Base-by-base conservation (phyloP, 2,888 invertebrate genomes). In the Diogma glabrata region DNA sequence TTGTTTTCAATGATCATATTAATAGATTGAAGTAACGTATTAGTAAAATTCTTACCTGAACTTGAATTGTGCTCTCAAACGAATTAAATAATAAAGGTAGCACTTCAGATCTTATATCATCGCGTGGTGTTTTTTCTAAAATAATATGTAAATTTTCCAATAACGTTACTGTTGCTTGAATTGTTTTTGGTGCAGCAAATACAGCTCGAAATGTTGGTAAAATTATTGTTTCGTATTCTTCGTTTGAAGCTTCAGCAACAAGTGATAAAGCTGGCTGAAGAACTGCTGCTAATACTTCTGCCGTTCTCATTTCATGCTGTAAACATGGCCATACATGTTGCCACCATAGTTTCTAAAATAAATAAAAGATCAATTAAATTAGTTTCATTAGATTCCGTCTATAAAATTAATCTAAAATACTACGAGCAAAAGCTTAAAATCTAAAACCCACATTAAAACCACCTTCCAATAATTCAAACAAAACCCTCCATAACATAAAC, bases 251-350 rank as follows among this genome's bases (percentile, higher is more conserved):
- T 60, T 90, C 84, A 62, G 87, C 84, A 56, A 89, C 82, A 57
- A 93, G 78, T 67, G 82, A 84, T 58, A 92, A 75, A 55, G 91
- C 82, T 2, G 93, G 87, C 60, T 87, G 84, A 43, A 93, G 72
- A 8, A 87, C 90, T 0, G 90, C 83, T 0, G 90, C 87, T 56
- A 94, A 73, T 17, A 91, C 88, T 64, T 94, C 93, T 55, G 86
- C 82, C 20, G 84, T 81, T 61, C 81, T 79, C 71, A 93, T 81
- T 69, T 95, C 94, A 58, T 82, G 78, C 63, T 87, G 84, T 54
- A 96, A 74, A 59, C 84, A 82, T 28, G 93, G 92, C 87, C 94
- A 92, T 47, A 95, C 84, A 67, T 90, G 90, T 67, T 89, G 89
- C 77, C 91, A 94, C 79, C 93, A 87, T 49, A 95, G 75, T 87